Evolutionary conservation across 2,888 invertebrate genomes (phyloP), one percentile per base, ranked within the genome.

Genomic region (Phasia obesa): DNA sequence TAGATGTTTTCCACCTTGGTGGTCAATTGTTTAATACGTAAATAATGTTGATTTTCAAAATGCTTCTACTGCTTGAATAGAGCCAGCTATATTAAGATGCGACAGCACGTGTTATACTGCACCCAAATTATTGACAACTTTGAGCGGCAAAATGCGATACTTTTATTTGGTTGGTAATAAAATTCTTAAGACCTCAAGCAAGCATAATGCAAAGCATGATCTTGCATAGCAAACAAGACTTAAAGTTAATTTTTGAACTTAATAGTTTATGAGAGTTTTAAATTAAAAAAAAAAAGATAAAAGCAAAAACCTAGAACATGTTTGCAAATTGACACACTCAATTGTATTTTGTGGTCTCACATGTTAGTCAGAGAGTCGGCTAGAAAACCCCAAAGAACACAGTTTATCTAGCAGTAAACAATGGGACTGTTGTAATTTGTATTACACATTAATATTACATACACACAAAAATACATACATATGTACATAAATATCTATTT

Each of bases 181-280:
- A 75, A 73, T 25, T 62, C 60, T 71, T 67, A 23, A 73, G 60
- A 73, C 53, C 35, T 21, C 31, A 31, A 51, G 27, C 53, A 19
- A 60, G 17, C 47, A 80, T 62, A 69, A 60, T 38, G n/a, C 5
- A 49, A 79, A 75, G 74, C 83, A 79, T 83, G 83, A 60, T 74
- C 70, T 70, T 74, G 83, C 83, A 83, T 83, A 51, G 23, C 25
- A 79, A 83, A 71, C 19, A 59, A 27, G 74, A 57, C 44, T 82
- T 74, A 74, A 74, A 38, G 27, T 38, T 19, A 57, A 38, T 21
- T 42, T 27, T 60, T 76, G 13, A 60, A 67, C 67, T 59, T 71
- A 55, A 70, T 44, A 70, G 15, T 47, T 69, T 80, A 74, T 69
- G 80, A 19, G 25, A 57, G 21, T 13, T 42, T 25, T 35, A 35